Conservation (phyloP, 37 sponge, comb jelly and placozoan genomes). For the Hexactinellida sp. region DNA sequence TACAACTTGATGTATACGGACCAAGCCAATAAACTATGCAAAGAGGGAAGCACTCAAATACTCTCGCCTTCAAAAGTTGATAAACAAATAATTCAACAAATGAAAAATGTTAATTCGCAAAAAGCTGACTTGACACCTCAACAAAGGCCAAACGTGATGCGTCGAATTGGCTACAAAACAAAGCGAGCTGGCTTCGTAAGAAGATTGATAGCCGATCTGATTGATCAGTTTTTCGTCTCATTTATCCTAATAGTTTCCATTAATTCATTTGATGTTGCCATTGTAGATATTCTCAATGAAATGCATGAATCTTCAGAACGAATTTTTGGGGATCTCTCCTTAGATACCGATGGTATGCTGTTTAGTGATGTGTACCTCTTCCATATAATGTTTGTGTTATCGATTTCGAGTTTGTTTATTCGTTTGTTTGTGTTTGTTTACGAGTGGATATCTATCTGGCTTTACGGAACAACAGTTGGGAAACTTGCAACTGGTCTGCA, state of each 20-base stretch:
- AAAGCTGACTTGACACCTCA: background rate
- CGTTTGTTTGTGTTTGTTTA: slow-evolving; percentile 9
- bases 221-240: background rate
- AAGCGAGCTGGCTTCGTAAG: background rate
- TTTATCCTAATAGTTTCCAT: slow-evolving; percentile 2
- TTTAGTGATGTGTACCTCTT: background rate
- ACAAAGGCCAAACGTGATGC: background rate
- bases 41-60: background rate
- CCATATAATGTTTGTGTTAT: background rate
- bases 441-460: background rate
- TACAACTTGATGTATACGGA: background rate
- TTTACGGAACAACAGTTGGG: background rate
- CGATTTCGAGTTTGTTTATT: background rate
- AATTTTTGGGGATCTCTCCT: background rate
- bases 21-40: background rate
- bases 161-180: background rate
- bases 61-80: background rate
- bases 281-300: background rate
- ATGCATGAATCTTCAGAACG: background rate
- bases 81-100: background rate
- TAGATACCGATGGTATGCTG: background rate
- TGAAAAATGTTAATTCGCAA: background rate
- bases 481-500: background rate
- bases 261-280: background rate
- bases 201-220: background rate